These are phyloP conservation scores for Phalera bucephala DNA, from an alignment of 2,888 invertebrate species.

Conservation along the genomic window DNA sequence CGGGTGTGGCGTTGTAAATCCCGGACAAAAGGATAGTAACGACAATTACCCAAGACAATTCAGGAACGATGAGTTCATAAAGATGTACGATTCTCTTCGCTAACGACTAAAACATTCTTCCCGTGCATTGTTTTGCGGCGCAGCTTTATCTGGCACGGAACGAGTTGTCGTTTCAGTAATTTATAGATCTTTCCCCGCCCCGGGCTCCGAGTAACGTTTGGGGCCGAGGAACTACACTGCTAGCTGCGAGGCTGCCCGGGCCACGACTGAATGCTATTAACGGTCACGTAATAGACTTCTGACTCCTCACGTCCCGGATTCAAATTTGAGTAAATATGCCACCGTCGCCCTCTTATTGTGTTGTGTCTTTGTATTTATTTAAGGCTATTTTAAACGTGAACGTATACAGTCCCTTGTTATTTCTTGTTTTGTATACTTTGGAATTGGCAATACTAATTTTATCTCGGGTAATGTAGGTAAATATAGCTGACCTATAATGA, in stretches of 20 bases:
- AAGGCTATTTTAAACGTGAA: constrained; percentile 54
- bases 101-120: constrained; percentile 72
- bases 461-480: too few species aligned
- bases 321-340: constrained; percentile 74
- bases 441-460: too few species aligned
- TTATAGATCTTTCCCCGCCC: constrained; percentile 78
- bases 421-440: constrained; percentile 40
- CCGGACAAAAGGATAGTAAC: constrained; percentile 42
- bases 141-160: constrained; percentile 78
- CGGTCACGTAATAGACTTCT: constrained; percentile 71
- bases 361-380: constrained; percentile 56
- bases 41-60: constrained; percentile 50
- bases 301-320: constrained; percentile 69
- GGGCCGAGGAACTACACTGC: constrained; percentile 51
- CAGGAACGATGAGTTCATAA: constrained; percentile 64
- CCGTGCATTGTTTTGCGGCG: constrained; percentile 76
- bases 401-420: constrained; percentile 49
- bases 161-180: constrained; percentile 79
- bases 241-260: constrained; percentile 42
- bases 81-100: constrained; percentile 66
- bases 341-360: constrained; percentile 57
- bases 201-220: constrained; percentile 63
- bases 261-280: constrained; percentile 64
- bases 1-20: constrained; percentile 23
- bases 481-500: too few species aligned